Evolutionary conservation across 2,888 invertebrate species (phyloP), one percentile per base, ranked within the genome.

Genomic region (Cetonia aurata): DNA sequence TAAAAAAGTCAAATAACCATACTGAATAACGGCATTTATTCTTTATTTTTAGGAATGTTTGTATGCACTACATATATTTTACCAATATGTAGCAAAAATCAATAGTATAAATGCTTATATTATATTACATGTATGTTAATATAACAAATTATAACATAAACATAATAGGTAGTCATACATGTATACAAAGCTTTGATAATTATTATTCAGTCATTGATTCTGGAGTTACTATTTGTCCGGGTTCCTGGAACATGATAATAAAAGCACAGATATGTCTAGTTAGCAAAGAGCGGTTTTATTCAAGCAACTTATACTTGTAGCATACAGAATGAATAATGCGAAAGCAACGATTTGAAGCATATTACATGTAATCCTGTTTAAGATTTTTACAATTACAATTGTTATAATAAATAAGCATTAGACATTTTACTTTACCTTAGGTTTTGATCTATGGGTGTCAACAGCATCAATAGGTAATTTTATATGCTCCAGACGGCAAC

Each of bases 401-500:
- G 1, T 37, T 37, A 37, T 37, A 37, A 37, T 37, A 37, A 37
- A 9, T 10, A 37, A 37, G 6, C 25, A 1, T 3, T 25, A 25
- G 25, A 37, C 9, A 37, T 37, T 37, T 37, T 59, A 19, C 85
- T 85, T 84, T 86, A 93, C 93, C 86, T 88, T 87, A 78, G 98
- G 98, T 86, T 96, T 97, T 70, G 95, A 90, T 62, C 98, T 91
- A 86, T 99, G 98, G 65, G 99, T 99, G 85, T 99, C 96, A 70
- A 99, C 99, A 73, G 98, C 98, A 71, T 93, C 93, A 67, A 99
- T 93, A 48, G 95, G 93, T 76, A 99, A 88, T 81, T 92, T 90
- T 82, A 99, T 94, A 85, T 96, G 92, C 83, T 99, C 98, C 82
- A 98, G 94, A 80, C 96, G 93, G 85, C 99, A 99, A 48, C 99